phyloP scores from a whole-genome alignment of 2,888 invertebrate species.

The Eupithecia vulgata region DNA sequence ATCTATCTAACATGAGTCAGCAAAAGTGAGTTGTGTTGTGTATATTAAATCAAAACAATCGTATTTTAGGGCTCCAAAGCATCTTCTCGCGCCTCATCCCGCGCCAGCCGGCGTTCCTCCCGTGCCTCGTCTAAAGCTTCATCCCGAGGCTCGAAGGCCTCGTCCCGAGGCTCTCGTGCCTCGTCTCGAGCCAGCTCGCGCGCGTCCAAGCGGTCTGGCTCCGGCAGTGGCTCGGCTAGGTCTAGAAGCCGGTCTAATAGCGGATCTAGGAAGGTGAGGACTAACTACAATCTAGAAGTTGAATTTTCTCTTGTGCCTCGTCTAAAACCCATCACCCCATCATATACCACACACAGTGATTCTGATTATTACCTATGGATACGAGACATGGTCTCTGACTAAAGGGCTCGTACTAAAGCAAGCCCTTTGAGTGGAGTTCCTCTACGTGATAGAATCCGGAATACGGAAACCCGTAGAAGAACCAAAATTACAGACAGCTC shows the following conservation, averaged over 20 bases:
- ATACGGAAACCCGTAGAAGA: no score
- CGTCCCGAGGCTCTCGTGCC: conserved; percentile 65
- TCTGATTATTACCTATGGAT: no score
- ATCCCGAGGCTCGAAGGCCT: conserved; percentile 65
- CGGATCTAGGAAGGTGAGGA: conserved; percentile 67
- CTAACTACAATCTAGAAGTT: background rate
- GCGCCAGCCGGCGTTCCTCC: conserved; percentile 53
- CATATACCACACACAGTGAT: no score
- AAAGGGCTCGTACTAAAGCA: no score
- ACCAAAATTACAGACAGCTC: no score
- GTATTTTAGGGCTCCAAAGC: conserved; percentile 65
- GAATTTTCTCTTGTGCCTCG: conserved; percentile 47
- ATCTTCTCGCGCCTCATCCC: conserved; percentile 65
- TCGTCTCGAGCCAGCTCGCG: conserved; percentile 68
- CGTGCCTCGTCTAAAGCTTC: conserved; percentile 61
- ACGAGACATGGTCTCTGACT: no score
- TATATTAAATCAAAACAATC: background rate
- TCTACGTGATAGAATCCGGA: no score
- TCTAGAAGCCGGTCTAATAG: conserved; percentile 73
- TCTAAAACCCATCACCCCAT: no score
- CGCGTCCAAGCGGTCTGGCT: conserved; percentile 66
- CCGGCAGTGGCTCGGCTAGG: conserved; percentile 66
- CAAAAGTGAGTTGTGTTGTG: background rate
- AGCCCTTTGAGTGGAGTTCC: no score
- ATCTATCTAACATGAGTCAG: no score